Evolutionary conservation across 2,888 invertebrate genomes (phyloP).

Genomic region (Glomeris marginata): DNA sequence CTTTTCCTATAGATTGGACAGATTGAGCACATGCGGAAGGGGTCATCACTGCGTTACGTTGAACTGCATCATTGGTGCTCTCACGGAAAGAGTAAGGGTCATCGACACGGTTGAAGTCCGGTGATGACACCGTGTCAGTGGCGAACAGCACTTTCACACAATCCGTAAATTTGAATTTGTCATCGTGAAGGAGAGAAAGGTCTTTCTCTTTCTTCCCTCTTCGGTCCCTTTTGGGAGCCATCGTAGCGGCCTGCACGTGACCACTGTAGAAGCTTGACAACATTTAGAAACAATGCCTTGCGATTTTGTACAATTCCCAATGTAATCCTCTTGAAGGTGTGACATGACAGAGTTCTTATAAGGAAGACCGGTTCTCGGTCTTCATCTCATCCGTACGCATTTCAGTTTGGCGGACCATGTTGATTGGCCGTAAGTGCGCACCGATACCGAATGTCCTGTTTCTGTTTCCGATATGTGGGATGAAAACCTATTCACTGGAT

Average conservation of each 20-base stretch:
- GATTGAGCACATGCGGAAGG: too few species aligned
- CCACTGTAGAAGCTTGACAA: constrained; percentile 33
- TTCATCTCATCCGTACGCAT: constrained; percentile 34
- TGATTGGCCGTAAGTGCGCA: constrained; percentile 33
- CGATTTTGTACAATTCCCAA: background rate
- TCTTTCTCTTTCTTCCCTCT: constrained; percentile 21
- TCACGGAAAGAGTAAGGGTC: constrained; percentile 38
- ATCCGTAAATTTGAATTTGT: constrained; percentile 35
- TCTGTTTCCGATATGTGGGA: constrained; percentile 38
- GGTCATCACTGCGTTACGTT: background rate
- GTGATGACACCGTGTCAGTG: constrained; percentile 21
- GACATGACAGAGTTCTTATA: background rate
- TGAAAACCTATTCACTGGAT: constrained; percentile 33
- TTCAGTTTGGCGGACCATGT: constrained; percentile 32
- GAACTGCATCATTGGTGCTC: background rate
- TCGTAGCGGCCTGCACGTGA: constrained; percentile 34
- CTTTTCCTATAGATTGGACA: too few species aligned
- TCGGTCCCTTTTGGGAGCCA: constrained; percentile 27
- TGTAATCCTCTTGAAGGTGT: background rate
- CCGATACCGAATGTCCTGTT: constrained; percentile 34
- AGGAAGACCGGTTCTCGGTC: constrained; percentile 28
- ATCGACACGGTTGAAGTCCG: constrained; percentile 23
- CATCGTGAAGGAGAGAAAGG: constrained; percentile 22
- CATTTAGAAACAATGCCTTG: background rate
- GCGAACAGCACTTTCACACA: constrained; percentile 30